phyloP scores from a whole-genome alignment of 2,113 vertebrate species.

The Oreotrochilus melanogaster region DNA sequence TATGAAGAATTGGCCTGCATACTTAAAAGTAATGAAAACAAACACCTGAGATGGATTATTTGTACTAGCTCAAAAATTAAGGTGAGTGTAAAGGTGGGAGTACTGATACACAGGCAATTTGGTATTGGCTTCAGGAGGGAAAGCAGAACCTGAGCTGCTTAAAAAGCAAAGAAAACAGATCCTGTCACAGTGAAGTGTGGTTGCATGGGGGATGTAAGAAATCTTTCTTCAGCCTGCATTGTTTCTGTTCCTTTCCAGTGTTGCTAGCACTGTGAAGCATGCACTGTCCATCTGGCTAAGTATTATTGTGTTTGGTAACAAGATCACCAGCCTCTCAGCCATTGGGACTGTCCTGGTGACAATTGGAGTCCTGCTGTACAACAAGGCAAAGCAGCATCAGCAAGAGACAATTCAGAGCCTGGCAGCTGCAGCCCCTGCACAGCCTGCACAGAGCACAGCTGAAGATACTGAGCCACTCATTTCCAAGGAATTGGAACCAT shows the following conservation, averaged over 20 bases:
- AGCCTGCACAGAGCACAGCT: fast-evolving
- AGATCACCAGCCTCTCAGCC: slow-evolving; percentile 88
- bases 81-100: neutral
- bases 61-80: neutral
- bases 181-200: fast-evolving
- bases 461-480: slow-evolving; percentile 65
- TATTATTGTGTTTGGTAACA: slow-evolving; percentile 94
- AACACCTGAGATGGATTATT: neutral
- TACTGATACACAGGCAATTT: neutral
- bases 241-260: slow-evolving; percentile 76
- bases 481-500: slow-evolving; percentile 54
- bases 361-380: slow-evolving; percentile 90
- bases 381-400: slow-evolving; percentile 90
- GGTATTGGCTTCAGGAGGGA: neutral
- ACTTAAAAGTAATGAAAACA: neutral
- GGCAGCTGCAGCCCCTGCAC: neutral
- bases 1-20: neutral
- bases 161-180: neutral
- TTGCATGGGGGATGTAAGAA: neutral
- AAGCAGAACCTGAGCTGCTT: neutral
- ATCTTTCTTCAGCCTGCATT: neutral
- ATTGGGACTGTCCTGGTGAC: slow-evolving; percentile 87
- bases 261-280: slow-evolving; percentile 96
- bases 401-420: slow-evolving; percentile 80
- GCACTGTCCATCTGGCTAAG: slow-evolving; percentile 96